Evolutionary conservation across 1,140 invertebrate species (phyloP).

Genomic region (Coelopa frigida): DNA sequence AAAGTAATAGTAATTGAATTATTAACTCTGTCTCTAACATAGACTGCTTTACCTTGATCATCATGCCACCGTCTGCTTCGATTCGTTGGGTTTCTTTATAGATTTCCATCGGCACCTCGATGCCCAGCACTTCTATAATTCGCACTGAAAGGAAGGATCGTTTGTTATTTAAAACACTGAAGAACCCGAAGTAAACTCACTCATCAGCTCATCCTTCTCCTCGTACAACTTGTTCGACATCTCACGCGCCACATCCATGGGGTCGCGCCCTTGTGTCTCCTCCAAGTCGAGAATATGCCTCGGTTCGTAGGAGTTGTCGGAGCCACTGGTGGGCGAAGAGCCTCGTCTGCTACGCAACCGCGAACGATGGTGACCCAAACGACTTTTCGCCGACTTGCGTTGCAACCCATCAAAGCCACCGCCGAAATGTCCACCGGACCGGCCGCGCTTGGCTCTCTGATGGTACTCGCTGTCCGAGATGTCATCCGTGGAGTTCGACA

Average conservation of each 20-base stretch:
- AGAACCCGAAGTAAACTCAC: slow-evolving; percentile 46
- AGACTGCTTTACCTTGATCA: slow-evolving; percentile 58
- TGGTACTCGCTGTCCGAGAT: slow-evolving; percentile 28
- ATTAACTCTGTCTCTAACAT: background rate
- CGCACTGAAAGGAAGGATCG: slow-evolving; percentile 48
- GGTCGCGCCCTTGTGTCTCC: slow-evolving; percentile 41
- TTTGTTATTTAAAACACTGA: background rate
- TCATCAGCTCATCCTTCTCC: slow-evolving; percentile 61
- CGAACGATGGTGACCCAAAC: slow-evolving; percentile 17
- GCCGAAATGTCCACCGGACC: slow-evolving; percentile 15
- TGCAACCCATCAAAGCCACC: background rate
- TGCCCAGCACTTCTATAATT: slow-evolving; percentile 64
- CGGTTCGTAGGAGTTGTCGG: slow-evolving; percentile 30
- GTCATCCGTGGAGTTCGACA: slow-evolving; percentile 23
- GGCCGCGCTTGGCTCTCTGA: slow-evolving; percentile 28
- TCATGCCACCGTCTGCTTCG: slow-evolving; percentile 74
- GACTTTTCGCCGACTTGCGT: slow-evolving; percentile 18
- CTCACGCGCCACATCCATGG: slow-evolving; percentile 57
- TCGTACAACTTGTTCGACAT: slow-evolving; percentile 63
- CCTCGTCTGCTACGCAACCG: slow-evolving; percentile 18
- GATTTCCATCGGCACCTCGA: slow-evolving; percentile 64
- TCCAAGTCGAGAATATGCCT: slow-evolving; percentile 46
- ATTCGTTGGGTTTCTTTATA: slow-evolving; percentile 71
- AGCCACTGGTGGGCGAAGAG: slow-evolving; percentile 32
- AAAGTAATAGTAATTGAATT: background rate